phyloP scores from a whole-genome alignment of 2,797 vertebrate species.

The Notamacropus eugenii region DNA sequence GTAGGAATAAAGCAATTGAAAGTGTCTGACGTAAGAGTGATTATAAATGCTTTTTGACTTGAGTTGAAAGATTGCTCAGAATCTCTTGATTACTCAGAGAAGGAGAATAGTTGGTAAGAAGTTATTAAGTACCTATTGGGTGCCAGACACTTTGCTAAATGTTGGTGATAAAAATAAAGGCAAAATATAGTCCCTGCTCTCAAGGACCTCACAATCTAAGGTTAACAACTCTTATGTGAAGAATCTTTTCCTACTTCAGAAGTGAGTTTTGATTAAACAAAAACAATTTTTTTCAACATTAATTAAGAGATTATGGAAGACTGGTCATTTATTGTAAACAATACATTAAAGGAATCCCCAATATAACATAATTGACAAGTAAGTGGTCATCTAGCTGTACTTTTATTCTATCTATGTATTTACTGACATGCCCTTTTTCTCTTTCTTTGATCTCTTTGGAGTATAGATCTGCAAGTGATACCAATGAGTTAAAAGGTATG shows the following conservation, averaged over 20 bases:
- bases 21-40: neutral
- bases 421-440: neutral
- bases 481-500: neutral
- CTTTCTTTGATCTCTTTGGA: neutral
- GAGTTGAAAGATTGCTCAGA: neutral
- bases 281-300: neutral
- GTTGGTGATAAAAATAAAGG: neutral
- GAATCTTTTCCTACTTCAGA: neutral
- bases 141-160: neutral
- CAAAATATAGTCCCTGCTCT: neutral
- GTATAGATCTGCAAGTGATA: neutral
- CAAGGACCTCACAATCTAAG: neutral
- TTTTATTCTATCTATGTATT: neutral
- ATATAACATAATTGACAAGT: neutral
- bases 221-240: neutral
- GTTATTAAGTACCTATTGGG: neutral
- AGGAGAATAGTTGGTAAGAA: neutral
- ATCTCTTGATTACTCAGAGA: neutral
- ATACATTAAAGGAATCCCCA: neutral
- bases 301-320: neutral
- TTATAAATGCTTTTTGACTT: neutral
- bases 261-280: neutral
- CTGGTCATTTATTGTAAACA: neutral
- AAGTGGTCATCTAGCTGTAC: neutral
- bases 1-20: neutral